Evolutionary conservation across 2,797 vertebrate species (phyloP).

Genomic region (Craterocephalus amniculus): DNA sequence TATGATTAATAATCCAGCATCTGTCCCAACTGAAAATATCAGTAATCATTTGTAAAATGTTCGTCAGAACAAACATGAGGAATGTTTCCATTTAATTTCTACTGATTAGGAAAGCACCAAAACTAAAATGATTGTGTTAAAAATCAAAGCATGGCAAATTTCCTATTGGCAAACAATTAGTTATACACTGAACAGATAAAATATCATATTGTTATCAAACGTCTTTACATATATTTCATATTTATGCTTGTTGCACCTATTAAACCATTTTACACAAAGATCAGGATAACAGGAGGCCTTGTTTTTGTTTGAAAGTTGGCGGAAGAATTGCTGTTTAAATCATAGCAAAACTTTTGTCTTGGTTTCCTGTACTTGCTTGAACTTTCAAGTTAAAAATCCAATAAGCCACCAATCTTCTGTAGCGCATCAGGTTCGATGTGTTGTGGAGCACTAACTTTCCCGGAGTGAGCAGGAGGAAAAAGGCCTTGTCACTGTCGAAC

Average conservation of each 20-base stretch:
- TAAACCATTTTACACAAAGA: neutral
- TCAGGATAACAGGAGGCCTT: neutral
- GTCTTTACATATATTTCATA: too few relatives aligned
- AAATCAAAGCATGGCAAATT: neutral
- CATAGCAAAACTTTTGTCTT: constrained; percentile 6
- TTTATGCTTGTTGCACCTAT: neutral
- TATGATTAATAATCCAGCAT: too few relatives aligned
- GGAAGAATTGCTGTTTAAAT: neutral
- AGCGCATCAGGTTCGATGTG: constrained; percentile 4
- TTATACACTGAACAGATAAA: neutral
- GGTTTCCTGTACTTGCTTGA: constrained; percentile 8
- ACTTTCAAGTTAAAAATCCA: constrained; percentile 26
- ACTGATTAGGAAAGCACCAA: too few relatives aligned
- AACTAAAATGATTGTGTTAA: neutral
- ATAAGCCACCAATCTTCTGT: constrained; percentile 9
- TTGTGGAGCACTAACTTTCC: constrained; percentile 22
- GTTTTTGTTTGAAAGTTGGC: neutral
- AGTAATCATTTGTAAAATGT: too few relatives aligned
- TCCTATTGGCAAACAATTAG: too few relatives aligned
- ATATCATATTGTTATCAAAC: too few relatives aligned
- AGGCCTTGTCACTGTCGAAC: constrained; percentile 20
- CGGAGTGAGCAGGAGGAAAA: constrained; percentile 1
- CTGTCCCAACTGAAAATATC: too few relatives aligned
- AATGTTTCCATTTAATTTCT: too few relatives aligned
- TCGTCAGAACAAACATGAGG: too few relatives aligned